A percentile compares a stretch with the other conserved stretches of the same genome.
Evolutionary conservation across 1,140 invertebrate genomes (phyloP).

Genomic region (Ditylenchus dipsaci): DNA sequence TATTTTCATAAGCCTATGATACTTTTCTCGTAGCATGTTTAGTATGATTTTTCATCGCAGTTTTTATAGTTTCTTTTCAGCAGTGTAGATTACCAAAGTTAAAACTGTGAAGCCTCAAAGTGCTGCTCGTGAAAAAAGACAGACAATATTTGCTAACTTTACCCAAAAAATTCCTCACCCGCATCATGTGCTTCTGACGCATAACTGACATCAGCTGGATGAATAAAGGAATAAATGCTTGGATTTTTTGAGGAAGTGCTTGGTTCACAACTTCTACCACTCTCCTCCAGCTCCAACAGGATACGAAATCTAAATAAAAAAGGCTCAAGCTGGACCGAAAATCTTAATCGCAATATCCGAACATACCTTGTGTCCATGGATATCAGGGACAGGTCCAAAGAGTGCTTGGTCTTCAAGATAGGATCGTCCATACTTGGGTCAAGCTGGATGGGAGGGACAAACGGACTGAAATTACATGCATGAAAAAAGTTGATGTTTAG

Average conservation of each 20-base stretch:
- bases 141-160: background rate
- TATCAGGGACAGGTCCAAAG: constrained; percentile 85
- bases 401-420: constrained; percentile 98
- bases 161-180: constrained; percentile 69
- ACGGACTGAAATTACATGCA: constrained; percentile 74
- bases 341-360: background rate
- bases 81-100: too few species aligned
- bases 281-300: constrained; percentile 35
- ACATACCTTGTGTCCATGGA: constrained; percentile 76
- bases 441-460: constrained; percentile 83
- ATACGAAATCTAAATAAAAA: constrained; percentile 4
- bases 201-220: constrained; percentile 91
- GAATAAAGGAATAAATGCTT: constrained; percentile 79
- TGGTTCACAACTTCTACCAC: constrained; percentile 74
- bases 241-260: constrained; percentile 70
- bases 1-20: too few species aligned
- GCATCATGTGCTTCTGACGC: constrained; percentile 98
- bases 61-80: too few species aligned
- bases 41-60: too few species aligned
- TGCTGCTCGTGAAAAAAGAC: too few species aligned
- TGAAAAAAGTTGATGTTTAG: constrained; percentile 60
- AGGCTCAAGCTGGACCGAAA: background rate
- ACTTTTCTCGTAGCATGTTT: too few species aligned
- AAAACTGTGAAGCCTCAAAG: too few species aligned
- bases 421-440: constrained; percentile 87